Evolutionary conservation across 92 coral and sea anemone genomes (phyloP), one percentile per base, ranked within the genome.

Genomic region (Desmophyllum pertusum): DNA sequence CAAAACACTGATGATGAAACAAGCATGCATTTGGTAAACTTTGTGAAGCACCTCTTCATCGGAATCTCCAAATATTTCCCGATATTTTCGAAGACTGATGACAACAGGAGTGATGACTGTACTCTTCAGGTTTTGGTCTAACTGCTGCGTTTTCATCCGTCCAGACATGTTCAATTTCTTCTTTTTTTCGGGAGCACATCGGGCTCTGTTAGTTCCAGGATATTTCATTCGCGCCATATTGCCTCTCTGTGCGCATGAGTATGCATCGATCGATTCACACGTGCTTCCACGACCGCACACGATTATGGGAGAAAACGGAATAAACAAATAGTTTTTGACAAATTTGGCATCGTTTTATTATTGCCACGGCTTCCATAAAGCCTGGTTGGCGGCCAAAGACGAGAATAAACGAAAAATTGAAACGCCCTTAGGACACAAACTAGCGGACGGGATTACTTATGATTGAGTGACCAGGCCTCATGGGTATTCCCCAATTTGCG

Each of bases 201-300:
- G 90, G 84, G 75, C 89, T 87, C 85, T 90, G 73, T 88, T 84
- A 52, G 83, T 88, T 89, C 96, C 96, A 83, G 95, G 95, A 86
- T 90, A 90, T 93, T 93, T 93, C 85, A 95, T 90, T 76, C 98
- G 98, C 98, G 98, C 98, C 98, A 96, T 96, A 93, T 96, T 96
- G 93, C 88, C 79, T 81, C 75, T 76, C 13, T 75, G 84, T 84
- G 92, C 95, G 89, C 95, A 92, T 87, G 95, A 85, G 86, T 90
- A 67, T 42, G n/a, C 42, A 64, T 39, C 38, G 35, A 64, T 39
- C 38, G 35, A 35, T 63, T 79, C 86, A 76, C 93, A 90, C 93
- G 91, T 92, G 95, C 86, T 84, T 39, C 63, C 30, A 43, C 81
- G 75, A 85, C 85, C 89, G 95, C 90, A 80, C 79, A 59, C 84